Evolutionary conservation across 2,888 invertebrate genomes (phyloP).

Genomic region (Bimastos eiseni): DNA sequence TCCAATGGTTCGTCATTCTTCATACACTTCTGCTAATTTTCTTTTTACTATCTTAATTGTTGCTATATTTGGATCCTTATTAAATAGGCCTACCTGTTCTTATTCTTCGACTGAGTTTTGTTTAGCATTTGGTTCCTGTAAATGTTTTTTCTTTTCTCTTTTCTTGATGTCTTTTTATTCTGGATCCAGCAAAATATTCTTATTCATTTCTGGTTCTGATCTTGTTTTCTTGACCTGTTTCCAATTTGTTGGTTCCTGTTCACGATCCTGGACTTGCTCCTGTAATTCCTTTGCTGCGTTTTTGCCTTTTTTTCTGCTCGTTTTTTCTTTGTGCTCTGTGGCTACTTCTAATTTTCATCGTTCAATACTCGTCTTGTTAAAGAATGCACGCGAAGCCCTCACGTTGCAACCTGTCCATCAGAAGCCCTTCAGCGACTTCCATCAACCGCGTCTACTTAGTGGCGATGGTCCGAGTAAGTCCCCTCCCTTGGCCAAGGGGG

Average conservation of each 20-base stretch:
- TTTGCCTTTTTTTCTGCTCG: neutral
- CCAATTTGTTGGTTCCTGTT: neutral
- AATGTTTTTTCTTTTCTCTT: neutral
- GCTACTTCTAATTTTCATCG: neutral
- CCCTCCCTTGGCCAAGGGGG: neutral
- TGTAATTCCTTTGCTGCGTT: too few species aligned
- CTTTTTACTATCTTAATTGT: neutral
- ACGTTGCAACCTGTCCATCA: neutral
- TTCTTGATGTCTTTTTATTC: too few species aligned
- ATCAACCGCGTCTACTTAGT: neutral
- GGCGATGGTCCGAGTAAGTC: neutral
- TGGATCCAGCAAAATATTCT: too few species aligned
- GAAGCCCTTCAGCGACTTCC: neutral
- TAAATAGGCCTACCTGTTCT: neutral
- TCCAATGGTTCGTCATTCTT: neutral
- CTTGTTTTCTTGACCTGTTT: neutral
- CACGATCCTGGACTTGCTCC: neutral
- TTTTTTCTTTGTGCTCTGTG: neutral
- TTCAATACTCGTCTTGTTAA: neutral
- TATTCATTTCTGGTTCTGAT: neutral
- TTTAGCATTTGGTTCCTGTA: neutral
- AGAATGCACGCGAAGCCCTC: neutral
- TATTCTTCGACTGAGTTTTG: neutral
- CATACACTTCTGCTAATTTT: neutral
- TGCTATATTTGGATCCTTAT: neutral